These are phyloP conservation scores for Eospalax fontanierii DNA, from an alignment of 2,797 vertebrate genomes.

Conservation along the genomic window DNA sequence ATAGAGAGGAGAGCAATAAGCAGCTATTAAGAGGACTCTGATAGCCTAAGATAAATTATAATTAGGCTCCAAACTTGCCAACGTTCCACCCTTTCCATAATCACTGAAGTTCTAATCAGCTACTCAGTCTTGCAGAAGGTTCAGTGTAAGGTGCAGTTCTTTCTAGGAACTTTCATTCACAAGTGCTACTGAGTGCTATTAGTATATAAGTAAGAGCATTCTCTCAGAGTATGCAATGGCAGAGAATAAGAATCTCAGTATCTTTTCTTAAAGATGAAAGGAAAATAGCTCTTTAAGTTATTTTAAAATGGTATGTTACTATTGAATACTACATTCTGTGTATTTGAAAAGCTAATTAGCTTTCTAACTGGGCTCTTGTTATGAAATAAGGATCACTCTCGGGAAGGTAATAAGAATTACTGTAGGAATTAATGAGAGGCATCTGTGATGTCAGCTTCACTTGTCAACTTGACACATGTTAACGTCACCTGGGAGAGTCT, in stretches of 20 bases:
- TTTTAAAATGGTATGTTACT: background rate
- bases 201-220: background rate
- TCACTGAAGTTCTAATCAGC: background rate
- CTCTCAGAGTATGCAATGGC: background rate
- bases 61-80: background rate
- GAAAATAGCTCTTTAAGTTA: background rate
- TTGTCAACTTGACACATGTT: background rate
- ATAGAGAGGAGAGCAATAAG: background rate
- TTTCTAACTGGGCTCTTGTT: background rate
- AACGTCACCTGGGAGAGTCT: background rate
- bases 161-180: background rate
- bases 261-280: background rate
- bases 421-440: background rate
- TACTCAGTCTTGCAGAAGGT: background rate
- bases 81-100: background rate
- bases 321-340: background rate
- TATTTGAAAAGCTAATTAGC: constrained; percentile 1
- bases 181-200: background rate
- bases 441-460: background rate
- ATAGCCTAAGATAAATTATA: too few species aligned
- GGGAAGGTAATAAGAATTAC: background rate
- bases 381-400: background rate
- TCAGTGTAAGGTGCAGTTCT: background rate
- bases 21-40: background rate
- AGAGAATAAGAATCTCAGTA: background rate